phyloP scores from a whole-genome alignment of 2,888 invertebrate genomes.

The Phymatocera aterrima region DNA sequence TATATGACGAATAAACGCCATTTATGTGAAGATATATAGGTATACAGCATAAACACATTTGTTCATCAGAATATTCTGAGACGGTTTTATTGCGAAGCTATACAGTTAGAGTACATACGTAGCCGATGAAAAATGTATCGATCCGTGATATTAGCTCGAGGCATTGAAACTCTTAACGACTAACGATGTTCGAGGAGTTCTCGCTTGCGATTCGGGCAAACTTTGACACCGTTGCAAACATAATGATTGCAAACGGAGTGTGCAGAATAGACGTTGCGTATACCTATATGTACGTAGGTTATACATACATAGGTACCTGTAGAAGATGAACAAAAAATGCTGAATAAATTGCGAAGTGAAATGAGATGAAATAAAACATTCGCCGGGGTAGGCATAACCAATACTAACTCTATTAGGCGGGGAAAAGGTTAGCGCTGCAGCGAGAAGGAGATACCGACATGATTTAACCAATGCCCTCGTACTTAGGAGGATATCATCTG shows the following conservation, averaged over 20 bases:
- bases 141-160: too few species aligned
- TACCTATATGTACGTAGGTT: too few species aligned
- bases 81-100: too few species aligned
- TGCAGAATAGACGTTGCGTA: neutral
- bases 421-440: conserved; percentile 32
- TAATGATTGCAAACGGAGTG: neutral
- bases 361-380: conserved; percentile 19
- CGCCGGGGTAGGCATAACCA: neutral
- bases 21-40: too few species aligned
- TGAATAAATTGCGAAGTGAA: conserved; percentile 2
- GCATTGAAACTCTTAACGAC: neutral
- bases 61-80: too few species aligned
- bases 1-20: too few species aligned
- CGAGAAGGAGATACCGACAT: conserved; percentile 46
- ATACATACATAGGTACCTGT: too few species aligned
- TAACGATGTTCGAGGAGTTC: neutral
- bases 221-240: neutral
- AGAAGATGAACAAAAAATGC: conserved; percentile 42
- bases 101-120: too few species aligned
- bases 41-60: too few species aligned
- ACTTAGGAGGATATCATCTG: conserved; percentile 66
- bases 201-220: neutral
- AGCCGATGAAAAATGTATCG: too few species aligned
- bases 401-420: conserved; percentile 35
- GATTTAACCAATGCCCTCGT: conserved; percentile 45